Evolutionary conservation across 2,888 invertebrate species (phyloP).

Genomic region (Ashinkailepas kermadecensis): DNA sequence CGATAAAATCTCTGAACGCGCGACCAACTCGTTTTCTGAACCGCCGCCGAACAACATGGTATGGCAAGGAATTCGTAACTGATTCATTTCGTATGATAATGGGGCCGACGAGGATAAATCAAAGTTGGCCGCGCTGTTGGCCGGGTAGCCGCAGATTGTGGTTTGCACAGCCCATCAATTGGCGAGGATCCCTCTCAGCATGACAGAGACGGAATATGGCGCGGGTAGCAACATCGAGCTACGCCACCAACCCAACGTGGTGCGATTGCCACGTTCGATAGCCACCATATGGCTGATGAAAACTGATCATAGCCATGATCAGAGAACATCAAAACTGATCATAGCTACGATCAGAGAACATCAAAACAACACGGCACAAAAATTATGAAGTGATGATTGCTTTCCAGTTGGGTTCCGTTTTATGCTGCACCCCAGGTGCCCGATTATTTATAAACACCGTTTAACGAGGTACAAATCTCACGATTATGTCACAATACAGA

Average conservation of each 20-base stretch:
- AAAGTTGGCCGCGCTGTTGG: not conserved
- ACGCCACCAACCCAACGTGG: too few species aligned
- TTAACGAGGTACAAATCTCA: slow-evolving; percentile 10
- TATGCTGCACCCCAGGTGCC: not conserved
- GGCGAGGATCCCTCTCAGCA: too few species aligned
- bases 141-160: too few species aligned
- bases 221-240: too few species aligned
- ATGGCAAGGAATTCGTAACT: not conserved
- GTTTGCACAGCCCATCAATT: too few species aligned
- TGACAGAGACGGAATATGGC: too few species aligned
- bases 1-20: not conserved
- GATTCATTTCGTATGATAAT: slow-evolving; percentile 15
- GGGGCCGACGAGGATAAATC: not conserved
- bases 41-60: slow-evolving; percentile 10
- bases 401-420: not conserved
- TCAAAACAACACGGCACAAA: too few species aligned
- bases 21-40: not conserved
- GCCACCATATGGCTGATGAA: too few species aligned
- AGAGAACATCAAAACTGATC: too few species aligned
- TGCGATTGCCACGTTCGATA: too few species aligned
- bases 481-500: not conserved
- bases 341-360: too few species aligned
- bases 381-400: not conserved
- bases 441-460: not conserved
- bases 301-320: too few species aligned